Conservation (phyloP, 2,888 invertebrate genomes). For the Eristalis intricaria region DNA sequence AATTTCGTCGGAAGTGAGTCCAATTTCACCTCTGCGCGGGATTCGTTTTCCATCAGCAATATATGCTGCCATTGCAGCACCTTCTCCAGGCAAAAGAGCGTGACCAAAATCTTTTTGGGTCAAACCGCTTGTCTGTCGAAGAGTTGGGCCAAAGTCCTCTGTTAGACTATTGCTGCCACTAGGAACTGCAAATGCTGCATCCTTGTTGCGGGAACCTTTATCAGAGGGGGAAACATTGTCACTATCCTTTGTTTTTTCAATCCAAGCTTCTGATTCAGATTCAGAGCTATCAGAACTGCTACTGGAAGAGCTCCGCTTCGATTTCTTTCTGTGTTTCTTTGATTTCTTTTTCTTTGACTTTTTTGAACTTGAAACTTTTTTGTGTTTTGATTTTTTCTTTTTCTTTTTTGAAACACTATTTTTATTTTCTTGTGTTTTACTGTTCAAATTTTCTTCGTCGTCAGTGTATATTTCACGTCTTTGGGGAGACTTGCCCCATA, state of each 20-base stretch:
- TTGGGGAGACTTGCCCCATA: constrained; percentile 90
- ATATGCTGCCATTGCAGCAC: constrained; percentile 99
- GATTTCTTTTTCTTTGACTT: constrained; percentile 81
- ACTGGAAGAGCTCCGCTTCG: constrained; percentile 78
- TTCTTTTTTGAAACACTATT: constrained; percentile 76
- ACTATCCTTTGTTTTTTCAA: constrained; percentile 76
- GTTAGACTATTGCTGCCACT: neutral
- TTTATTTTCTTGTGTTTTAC: constrained; percentile 74
- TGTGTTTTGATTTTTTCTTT: constrained; percentile 73
- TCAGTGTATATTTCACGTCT: constrained; percentile 83
- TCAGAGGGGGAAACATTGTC: constrained; percentile 74
- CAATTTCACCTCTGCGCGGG: constrained; percentile 98
- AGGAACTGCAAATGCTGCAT: neutral
- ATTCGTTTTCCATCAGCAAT: constrained; percentile 99
- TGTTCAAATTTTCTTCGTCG: constrained; percentile 81
- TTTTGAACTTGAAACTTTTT: constrained; percentile 70
- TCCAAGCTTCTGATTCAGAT: constrained; percentile 59
- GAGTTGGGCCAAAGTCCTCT: constrained; percentile 85
- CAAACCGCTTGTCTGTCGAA: constrained; percentile 87
- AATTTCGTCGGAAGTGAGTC: constrained; percentile 97
- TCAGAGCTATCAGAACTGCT: constrained; percentile 75
- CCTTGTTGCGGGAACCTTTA: neutral
- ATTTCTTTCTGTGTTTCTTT: constrained; percentile 80
- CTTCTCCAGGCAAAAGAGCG: constrained; percentile 97
- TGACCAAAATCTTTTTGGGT: constrained; percentile 93